Evolutionary conservation across 2,888 invertebrate species (phyloP), one percentile per base, ranked within the genome.

Genomic region (Drosophila robusta): DNA sequence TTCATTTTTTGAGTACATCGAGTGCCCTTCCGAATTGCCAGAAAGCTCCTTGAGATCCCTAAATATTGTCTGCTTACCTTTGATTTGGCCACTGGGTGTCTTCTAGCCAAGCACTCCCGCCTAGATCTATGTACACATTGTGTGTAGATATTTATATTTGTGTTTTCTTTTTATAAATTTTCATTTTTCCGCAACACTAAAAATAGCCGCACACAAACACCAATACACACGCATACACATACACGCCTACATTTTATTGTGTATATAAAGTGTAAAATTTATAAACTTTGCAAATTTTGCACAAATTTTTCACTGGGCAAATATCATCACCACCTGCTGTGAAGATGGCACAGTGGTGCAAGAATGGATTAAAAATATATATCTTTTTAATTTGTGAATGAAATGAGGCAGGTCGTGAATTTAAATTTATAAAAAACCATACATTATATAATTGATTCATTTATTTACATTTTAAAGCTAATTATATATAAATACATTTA

Each of bases 241-340:
- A 22, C 36, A 57, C 45, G 60, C 44, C 51, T 41, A 52, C 36
- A 42, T 12, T 60, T 60, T 54, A 47, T 51, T 67, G 42, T 66
- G 54, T 60, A 66, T 66, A 73, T 75, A 70, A 69, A 74, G 18
- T 66, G 49, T 75, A 65, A 38, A 78, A 68, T 72, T 83, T 80
- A 86, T 83, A 83, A 80, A 80, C 83, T 75, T 73, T 70, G 64
- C 69, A 65, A 47, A 70, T 65, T 78, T 85, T 70, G 83, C 80
- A 69, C 68, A 69, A 64, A 64, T 61, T 79, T 68, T 51, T 57
- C 67, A 68, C 55, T 52, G 41, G 32, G 42, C 60, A 65, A 76
- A 68, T 56, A 61, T 61, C 63, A 70, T 64, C 80, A 69, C 78
- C 83, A 83, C 83, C 83, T 86, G 83, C 83, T 70, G 58, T 58